phyloP scores from a whole-genome alignment of 1,140 invertebrate species.

The Hycleus cichorii region DNA sequence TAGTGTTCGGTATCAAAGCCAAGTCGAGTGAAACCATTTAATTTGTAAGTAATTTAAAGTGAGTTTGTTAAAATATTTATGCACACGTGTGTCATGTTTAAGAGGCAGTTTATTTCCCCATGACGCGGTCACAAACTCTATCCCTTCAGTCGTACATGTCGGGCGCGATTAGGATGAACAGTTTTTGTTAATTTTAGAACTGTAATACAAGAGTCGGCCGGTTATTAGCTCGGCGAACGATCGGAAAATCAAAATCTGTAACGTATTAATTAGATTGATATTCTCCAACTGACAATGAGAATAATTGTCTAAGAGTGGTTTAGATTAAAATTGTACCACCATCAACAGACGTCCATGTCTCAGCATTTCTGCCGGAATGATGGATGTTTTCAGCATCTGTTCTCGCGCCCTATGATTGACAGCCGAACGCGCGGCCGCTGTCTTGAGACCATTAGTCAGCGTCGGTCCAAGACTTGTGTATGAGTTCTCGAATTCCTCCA shows the following conservation, averaged over 20 bases:
- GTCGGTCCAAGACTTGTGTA: conserved; percentile 6
- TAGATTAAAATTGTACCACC: no score
- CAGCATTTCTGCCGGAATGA: conserved; percentile 17
- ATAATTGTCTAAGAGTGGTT: no score
- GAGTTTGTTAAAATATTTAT: conserved; percentile 19
- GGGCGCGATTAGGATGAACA: conserved; percentile 9
- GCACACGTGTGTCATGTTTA: conserved; percentile 17
- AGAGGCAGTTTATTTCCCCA: conserved; percentile 13
- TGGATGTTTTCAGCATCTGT: conserved; percentile 25
- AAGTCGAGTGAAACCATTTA: conserved; percentile 15
- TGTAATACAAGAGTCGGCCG: neutral
- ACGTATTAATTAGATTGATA: no score
- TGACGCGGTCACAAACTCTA: conserved; percentile 2
- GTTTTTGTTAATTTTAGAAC: conserved; percentile 12
- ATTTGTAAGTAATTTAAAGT: conserved; percentile 17
- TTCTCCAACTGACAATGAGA: no score
- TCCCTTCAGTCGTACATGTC: conserved; percentile 3
- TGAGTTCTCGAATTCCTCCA: neutral
- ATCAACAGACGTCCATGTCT: conserved; percentile 13
- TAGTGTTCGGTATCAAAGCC: conserved; percentile 12
- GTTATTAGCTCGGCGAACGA: no score
- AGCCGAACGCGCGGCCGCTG: conserved; percentile 24
- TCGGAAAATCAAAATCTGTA: no score
- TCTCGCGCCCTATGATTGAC: conserved; percentile 23
- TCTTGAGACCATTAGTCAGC: conserved; percentile 26